Percentiles rank a stretch among this genome's conserved stretches.
Evolutionary conservation across 2,888 invertebrate species (phyloP).

Genomic region (Eupithecia inturbata): DNA sequence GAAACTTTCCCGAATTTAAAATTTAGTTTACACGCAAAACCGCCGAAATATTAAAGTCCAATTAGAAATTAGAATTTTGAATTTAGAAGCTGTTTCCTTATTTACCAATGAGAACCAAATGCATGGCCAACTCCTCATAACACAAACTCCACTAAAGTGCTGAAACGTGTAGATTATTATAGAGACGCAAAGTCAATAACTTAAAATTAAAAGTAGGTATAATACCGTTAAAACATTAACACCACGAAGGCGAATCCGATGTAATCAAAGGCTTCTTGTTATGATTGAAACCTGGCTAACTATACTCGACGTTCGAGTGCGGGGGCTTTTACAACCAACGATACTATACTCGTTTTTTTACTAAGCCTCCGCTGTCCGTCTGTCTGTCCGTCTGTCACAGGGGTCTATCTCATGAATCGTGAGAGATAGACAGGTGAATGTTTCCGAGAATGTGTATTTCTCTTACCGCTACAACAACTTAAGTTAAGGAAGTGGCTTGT

Average conservation of each 20-base stretch:
- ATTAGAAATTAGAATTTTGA: neutral
- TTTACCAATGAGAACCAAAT: neutral
- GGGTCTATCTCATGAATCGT: no score
- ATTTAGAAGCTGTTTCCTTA: neutral
- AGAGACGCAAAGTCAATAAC: slow-evolving; percentile 1
- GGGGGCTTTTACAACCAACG: slow-evolving; percentile 5
- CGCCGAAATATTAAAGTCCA: slow-evolving; percentile 4
- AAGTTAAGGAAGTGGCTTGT: no score
- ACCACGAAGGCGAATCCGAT: slow-evolving; percentile 21
- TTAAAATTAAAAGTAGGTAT: slow-evolving; percentile 16
- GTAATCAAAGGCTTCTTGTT: slow-evolving; percentile 25
- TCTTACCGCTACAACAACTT: no score
- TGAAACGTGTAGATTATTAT: neutral
- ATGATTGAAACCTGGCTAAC: slow-evolving; percentile 30
- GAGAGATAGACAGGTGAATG: no score
- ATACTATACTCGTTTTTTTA: neutral
- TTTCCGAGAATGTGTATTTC: no score
- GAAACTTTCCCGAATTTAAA: slow-evolving; percentile 12
- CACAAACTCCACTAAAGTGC: neutral
- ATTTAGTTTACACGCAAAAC: neutral
- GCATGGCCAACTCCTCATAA: neutral
- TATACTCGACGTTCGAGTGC: slow-evolving; percentile 25
- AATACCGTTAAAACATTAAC: slow-evolving; percentile 27
- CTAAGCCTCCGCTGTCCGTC: no score
- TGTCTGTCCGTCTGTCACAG: no score